These are phyloP conservation scores for cat (Felis catus) DNA, from an alignment of 2,113 vertebrate species.

Conservation along the genomic window DNA sequence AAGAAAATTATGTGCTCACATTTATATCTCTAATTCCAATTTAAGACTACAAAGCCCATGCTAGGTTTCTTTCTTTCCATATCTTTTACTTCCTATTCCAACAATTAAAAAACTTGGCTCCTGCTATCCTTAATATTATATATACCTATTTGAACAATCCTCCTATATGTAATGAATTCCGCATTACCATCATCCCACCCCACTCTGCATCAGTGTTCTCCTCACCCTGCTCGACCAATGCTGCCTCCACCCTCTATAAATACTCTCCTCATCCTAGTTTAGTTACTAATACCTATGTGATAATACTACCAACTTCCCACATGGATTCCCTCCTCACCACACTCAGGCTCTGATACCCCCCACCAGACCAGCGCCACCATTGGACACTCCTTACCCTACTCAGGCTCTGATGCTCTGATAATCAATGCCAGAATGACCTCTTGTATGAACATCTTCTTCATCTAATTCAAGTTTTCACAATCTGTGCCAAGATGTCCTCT, in stretches of 20 bases:
- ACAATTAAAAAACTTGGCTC: neutral
- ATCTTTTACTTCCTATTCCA: neutral
- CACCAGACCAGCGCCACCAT: neutral
- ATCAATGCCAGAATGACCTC: neutral
- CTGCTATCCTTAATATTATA: neutral
- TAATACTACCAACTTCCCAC: neutral
- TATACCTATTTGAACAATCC: neutral
- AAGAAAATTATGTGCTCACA: neutral
- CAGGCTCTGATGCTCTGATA: neutral
- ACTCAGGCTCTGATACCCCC: neutral
- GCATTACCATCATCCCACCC: neutral
- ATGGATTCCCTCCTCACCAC: neutral
- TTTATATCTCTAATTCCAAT: neutral
- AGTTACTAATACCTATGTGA: neutral
- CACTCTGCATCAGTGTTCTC: neutral
- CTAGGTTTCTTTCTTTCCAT: neutral
- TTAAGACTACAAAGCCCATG: neutral
- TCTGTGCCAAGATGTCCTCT: neutral
- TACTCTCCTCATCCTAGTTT: neutral
- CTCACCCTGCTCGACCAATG: neutral
- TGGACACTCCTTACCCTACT: neutral
- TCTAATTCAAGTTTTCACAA: neutral
- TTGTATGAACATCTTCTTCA: neutral
- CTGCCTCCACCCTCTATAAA: neutral
- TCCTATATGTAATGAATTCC: neutral